Conservation (phyloP, 1,140 invertebrate genomes). For the Megalopta genalis region DNA sequence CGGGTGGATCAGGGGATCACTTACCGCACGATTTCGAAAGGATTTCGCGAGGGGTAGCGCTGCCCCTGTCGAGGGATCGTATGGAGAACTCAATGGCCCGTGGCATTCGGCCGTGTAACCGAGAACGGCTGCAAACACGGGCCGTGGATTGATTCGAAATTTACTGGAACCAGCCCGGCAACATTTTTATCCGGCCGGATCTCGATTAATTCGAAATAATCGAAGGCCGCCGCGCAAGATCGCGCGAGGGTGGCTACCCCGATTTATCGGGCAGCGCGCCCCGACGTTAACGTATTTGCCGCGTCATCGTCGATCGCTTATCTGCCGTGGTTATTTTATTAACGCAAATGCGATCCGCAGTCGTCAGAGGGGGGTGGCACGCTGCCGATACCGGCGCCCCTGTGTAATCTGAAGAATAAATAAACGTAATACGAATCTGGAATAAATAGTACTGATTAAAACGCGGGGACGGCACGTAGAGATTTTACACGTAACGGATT, state of each 20-base stretch:
- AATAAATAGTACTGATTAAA: slow-evolving; percentile 29
- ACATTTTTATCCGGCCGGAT: neutral
- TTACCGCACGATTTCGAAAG: slow-evolving; percentile 62
- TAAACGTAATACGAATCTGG: neutral
- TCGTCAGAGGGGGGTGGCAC: neutral
- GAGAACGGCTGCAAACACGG: slow-evolving; percentile 32
- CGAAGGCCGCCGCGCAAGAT: neutral
- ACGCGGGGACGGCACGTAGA: neutral
- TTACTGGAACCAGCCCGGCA: neutral
- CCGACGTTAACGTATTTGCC: slow-evolving; percentile 15
- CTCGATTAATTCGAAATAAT: slow-evolving; percentile 24
- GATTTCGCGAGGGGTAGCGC: slow-evolving; percentile 42
- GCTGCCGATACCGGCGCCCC: neutral
- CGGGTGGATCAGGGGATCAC: slow-evolving; percentile 60
- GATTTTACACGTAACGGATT: neutral
- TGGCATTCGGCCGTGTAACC: slow-evolving; percentile 35
- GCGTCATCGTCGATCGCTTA: slow-evolving; percentile 21
- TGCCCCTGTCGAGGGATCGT: slow-evolving; percentile 35
- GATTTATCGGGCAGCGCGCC: slow-evolving; percentile 6
- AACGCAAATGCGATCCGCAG: slow-evolving; percentile 4
- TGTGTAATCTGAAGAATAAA: neutral
- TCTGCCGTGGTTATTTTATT: slow-evolving; percentile 28
- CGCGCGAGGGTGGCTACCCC: neutral
- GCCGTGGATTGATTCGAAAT: slow-evolving; percentile 41
- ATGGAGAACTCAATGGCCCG: slow-evolving; percentile 44